A percentile compares a stretch with the other conserved stretches of the same genome.
Evolutionary conservation across 2,113 vertebrate genomes (phyloP).

Genomic region (Monopterus albus): DNA sequence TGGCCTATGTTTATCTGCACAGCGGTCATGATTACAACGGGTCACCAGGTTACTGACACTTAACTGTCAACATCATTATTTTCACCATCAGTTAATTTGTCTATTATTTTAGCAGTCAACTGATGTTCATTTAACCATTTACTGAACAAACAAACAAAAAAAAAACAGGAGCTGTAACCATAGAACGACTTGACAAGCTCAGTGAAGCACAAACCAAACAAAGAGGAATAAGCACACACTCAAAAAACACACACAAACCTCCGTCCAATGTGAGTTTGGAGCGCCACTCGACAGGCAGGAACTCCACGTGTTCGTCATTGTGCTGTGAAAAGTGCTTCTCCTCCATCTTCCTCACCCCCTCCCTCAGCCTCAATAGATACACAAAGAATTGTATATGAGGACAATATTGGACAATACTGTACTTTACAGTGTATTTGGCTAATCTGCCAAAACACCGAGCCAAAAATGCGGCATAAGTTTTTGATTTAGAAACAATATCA

Average conservation of each 20-base stretch:
- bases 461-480: background rate
- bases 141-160: no score
- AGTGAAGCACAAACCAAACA: no score
- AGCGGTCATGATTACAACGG: no score
- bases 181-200: no score
- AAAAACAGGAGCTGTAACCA: no score
- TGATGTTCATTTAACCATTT: no score
- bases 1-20: no score
- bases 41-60: no score
- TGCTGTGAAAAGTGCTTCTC: conserved; percentile 94
- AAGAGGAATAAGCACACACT: no score
- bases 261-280: conserved; percentile 95
- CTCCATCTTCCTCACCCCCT: conserved; percentile 95
- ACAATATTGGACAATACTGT: background rate
- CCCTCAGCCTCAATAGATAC: conserved; percentile 88
- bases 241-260: conserved; percentile 79
- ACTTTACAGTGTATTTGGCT: background rate
- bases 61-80: no score
- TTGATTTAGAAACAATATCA: conserved; percentile 1
- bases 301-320: conserved; percentile 92
- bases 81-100: no score
- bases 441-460: background rate
- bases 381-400: background rate
- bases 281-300: conserved; percentile 97
- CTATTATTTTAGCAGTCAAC: no score